Conservation (phyloP, 53 echinoderm and acorn worm genomes). For the Paracentrotus lividus region DNA sequence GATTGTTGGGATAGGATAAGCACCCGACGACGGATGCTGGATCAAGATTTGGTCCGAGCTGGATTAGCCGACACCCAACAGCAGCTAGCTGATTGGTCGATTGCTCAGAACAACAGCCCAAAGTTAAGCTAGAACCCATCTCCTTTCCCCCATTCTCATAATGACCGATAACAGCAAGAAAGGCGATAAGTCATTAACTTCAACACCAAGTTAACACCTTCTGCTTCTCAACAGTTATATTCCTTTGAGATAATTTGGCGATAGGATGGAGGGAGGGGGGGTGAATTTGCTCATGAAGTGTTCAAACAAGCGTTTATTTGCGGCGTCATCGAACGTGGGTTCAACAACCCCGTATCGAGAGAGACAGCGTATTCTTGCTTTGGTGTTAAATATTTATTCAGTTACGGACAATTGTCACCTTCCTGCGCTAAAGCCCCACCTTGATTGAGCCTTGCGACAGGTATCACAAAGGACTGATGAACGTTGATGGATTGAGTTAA, state of each 20-base stretch:
- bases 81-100: constrained; percentile 28
- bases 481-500: constrained; percentile 55
- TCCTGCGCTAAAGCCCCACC: constrained; percentile 46
- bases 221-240: too few relatives aligned
- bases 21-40: constrained; percentile 55
- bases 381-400: constrained; percentile 8
- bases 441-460: constrained; percentile 61
- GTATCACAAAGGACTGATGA: constrained; percentile 31
- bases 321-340: constrained; percentile 53
- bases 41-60: constrained; percentile 44
- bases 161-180: too few relatives aligned
- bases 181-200: too few relatives aligned
- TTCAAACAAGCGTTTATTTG: constrained; percentile 36
- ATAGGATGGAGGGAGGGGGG: background rate
- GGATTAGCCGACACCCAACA: constrained; percentile 42
- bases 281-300: background rate
- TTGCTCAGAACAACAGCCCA: constrained; percentile 29
- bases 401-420: constrained; percentile 70
- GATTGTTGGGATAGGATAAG: constrained; percentile 66
- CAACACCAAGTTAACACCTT: too few relatives aligned
- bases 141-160: background rate
- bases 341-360: constrained; percentile 51
- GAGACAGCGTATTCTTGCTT: constrained; percentile 2
- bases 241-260: background rate
- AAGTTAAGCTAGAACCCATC: constrained; percentile 31